phyloP scores from a whole-genome alignment of 2,113 vertebrate genomes.

The Rhinichthys klamathensis region DNA sequence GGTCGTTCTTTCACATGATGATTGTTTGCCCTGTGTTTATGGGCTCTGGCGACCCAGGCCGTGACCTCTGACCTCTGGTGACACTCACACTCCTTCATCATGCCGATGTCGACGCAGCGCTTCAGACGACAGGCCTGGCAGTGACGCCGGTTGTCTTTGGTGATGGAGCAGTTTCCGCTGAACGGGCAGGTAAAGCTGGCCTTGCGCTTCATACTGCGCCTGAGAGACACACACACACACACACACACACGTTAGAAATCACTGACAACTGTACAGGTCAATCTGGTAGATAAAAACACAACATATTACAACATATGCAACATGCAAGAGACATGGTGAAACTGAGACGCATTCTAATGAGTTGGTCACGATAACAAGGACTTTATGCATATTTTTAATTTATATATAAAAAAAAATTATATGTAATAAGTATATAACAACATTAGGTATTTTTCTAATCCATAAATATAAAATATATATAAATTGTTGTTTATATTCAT shows the following conservation, averaged over 20 bases:
- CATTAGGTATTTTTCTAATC: too few species aligned
- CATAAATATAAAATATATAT: too few species aligned
- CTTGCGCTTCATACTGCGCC: slow-evolving; percentile 93
- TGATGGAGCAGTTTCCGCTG: slow-evolving; percentile 91
- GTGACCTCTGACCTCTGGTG: not conserved
- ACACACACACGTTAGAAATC: too few species aligned
- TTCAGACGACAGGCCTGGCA: slow-evolving; percentile 96
- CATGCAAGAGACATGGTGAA: too few species aligned
- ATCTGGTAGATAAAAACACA: too few species aligned
- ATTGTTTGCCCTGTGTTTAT: not conserved
- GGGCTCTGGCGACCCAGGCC: not conserved
- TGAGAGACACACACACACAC: not conserved
- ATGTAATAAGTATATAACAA: too few species aligned
- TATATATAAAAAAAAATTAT: too few species aligned
- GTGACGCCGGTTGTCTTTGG: slow-evolving; percentile 97
- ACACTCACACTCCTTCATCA: slow-evolving; percentile 98
- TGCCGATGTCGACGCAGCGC: slow-evolving; percentile 94
- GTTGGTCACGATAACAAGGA: too few species aligned
- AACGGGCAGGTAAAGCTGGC: slow-evolving; percentile 94
- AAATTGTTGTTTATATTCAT: too few species aligned
- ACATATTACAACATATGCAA: too few species aligned
- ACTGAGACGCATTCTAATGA: not conserved
- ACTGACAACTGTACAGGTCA: too few species aligned
- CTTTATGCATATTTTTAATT: too few species aligned
- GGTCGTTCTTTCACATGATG: not conserved